These are phyloP conservation scores for Cosmopolites sordidus DNA, from an alignment of 2,888 invertebrate species.

Conservation along the genomic window DNA sequence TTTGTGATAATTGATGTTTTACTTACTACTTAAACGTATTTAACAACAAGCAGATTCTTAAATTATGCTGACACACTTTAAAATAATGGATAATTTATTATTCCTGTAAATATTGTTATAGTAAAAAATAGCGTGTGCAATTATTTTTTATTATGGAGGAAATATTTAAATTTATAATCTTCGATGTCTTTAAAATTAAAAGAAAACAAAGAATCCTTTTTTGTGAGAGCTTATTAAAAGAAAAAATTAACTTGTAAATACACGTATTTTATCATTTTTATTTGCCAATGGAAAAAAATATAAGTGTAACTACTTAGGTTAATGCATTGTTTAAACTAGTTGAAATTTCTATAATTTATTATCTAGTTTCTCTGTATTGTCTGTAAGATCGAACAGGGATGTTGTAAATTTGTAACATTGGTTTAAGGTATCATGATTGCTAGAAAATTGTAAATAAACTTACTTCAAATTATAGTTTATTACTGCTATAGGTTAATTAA, in stretches of 20 bases:
- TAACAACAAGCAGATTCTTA: too few species aligned
- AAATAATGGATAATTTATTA: not conserved
- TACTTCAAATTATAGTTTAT: slow-evolving; percentile 33
- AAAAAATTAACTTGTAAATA: not conserved
- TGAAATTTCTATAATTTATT: slow-evolving; percentile 30
- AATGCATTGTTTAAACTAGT: slow-evolving; percentile 27
- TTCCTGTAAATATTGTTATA: not conserved
- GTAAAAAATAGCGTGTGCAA: not conserved
- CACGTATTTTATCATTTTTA: not conserved
- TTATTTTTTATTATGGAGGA: not conserved
- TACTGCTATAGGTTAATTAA: slow-evolving; percentile 30
- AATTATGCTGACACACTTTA: not conserved
- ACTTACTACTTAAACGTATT: not conserved
- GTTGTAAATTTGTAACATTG: slow-evolving; percentile 34
- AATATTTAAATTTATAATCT: not conserved
- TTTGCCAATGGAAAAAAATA: not conserved
- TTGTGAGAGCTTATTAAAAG: not conserved
- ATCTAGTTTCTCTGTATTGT: slow-evolving; percentile 29
- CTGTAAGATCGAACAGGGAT: slow-evolving; percentile 25
- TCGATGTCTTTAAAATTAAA: not conserved
- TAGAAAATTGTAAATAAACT: slow-evolving; percentile 34
- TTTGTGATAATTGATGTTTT: slow-evolving; percentile 6
- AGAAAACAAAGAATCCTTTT: too few species aligned
- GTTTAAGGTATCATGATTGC: slow-evolving; percentile 30
- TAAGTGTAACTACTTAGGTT: not conserved